Percentiles rank a stretch among this genome's conserved stretches.
These are phyloP conservation scores for Ovis canadensis DNA, from an alignment of 2,113 vertebrate genomes.

Conservation along the genomic window DNA sequence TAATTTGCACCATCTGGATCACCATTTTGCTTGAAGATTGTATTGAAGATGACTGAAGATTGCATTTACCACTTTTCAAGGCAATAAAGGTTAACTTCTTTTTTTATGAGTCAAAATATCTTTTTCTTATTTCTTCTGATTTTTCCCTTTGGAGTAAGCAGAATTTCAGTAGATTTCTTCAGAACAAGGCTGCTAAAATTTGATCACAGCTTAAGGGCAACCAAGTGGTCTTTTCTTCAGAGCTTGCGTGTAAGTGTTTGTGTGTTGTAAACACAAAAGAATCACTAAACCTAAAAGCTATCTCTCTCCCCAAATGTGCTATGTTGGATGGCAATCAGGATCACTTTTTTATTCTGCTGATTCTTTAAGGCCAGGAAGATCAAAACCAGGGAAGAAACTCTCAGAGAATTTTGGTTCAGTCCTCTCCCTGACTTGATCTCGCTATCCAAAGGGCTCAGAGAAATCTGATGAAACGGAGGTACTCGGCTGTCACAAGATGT, in stretches of 20 bases:
- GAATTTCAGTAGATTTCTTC: not conserved
- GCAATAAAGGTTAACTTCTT: not conserved
- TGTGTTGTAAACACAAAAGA: not conserved
- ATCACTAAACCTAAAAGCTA: not conserved
- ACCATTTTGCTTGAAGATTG: not conserved
- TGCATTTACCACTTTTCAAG: not conserved
- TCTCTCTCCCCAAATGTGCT: not conserved
- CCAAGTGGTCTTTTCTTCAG: not conserved
- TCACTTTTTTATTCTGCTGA: not conserved
- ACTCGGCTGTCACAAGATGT: not conserved
- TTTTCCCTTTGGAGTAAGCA: not conserved
- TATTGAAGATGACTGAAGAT: too few species aligned
- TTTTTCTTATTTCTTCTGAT: not conserved
- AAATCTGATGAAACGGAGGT: not conserved
- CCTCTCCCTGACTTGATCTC: not conserved
- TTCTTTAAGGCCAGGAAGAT: not conserved
- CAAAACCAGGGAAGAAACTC: not conserved
- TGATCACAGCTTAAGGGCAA: not conserved
- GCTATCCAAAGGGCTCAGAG: not conserved
- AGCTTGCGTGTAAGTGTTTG: not conserved
- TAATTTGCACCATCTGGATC: not conserved
- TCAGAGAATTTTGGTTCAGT: not conserved
- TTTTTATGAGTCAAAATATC: not conserved
- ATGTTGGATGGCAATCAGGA: not conserved
- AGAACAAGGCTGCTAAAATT: not conserved